phyloP scores from a whole-genome alignment of 2,888 invertebrate species.

The Listrodromus nycthemerus region DNA sequence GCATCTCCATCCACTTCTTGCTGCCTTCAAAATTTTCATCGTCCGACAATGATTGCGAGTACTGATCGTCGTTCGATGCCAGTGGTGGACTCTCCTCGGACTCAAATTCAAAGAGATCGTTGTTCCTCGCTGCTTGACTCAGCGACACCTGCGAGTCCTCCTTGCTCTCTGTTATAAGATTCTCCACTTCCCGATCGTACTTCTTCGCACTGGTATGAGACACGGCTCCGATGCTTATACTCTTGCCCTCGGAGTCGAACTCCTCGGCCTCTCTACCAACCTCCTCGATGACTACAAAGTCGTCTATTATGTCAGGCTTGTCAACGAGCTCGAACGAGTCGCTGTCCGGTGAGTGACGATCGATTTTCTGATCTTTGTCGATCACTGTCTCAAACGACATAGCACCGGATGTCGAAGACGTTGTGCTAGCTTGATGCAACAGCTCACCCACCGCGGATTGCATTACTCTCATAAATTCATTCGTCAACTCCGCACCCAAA shows the following conservation, averaged over 20 bases:
- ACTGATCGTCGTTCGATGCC: constrained; percentile 81
- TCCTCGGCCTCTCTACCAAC: constrained; percentile 95
- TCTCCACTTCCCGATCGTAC: constrained; percentile 87
- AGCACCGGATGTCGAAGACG: constrained; percentile 81
- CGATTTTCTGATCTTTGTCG: constrained; percentile 77
- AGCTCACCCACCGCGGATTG: constrained; percentile 81
- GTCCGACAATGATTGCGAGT: constrained; percentile 81
- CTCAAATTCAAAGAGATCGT: constrained; percentile 82
- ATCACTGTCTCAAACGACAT: constrained; percentile 81
- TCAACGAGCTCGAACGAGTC: constrained; percentile 96
- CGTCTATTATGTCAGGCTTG: constrained; percentile 94
- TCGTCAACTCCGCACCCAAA: constrained; percentile 84
- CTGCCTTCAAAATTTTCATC: constrained; percentile 88
- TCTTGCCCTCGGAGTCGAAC: constrained; percentile 93
- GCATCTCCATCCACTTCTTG: constrained; percentile 96
- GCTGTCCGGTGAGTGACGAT: constrained; percentile 89
- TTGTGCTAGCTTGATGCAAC: constrained; percentile 81
- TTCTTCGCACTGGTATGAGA: constrained; percentile 85
- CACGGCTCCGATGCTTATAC: constrained; percentile 88
- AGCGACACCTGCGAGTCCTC: constrained; percentile 65
- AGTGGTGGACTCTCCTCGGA: constrained; percentile 83
- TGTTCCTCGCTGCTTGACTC: constrained; percentile 65
- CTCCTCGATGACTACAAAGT: constrained; percentile 95
- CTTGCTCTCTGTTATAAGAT: constrained; percentile 77
- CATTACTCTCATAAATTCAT: constrained; percentile 74